A percentile compares a stretch with the other conserved stretches of the same genome.
Evolutionary conservation across 1,140 invertebrate species (phyloP).

Genomic region (Nymphalis io): DNA sequence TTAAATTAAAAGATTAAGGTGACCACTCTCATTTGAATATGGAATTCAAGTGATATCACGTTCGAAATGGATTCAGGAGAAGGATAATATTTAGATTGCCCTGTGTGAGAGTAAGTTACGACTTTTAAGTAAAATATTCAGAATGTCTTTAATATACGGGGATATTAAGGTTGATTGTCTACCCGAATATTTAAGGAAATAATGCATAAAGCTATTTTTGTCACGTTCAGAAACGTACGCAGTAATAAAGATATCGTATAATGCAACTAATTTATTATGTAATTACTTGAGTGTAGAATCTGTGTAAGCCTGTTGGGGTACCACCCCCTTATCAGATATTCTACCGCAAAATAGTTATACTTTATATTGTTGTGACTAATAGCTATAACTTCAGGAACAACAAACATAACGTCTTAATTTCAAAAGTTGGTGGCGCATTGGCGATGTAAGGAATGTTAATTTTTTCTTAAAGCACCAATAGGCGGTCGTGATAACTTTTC

Average conservation of each 20-base stretch:
- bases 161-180: not conserved
- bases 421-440: too few relatives aligned
- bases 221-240: not conserved
- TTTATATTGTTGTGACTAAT: too few relatives aligned
- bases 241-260: not conserved
- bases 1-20: constrained; percentile 52
- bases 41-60: constrained; percentile 41
- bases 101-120: constrained; percentile 11
- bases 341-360: not conserved
- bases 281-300: not conserved
- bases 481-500: too few relatives aligned
- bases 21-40: constrained; percentile 47
- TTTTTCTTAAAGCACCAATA: too few relatives aligned
- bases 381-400: too few relatives aligned
- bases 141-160: not conserved
- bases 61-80: constrained; percentile 22
- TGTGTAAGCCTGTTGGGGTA: too few relatives aligned
- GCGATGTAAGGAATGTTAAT: too few relatives aligned
- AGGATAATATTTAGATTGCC: constrained; percentile 35
- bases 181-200: too few relatives aligned
- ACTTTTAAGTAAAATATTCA: not conserved
- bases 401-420: too few relatives aligned
- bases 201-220: not conserved
- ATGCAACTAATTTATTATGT: not conserved
- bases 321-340: too few relatives aligned